Conservation (phyloP, 2,888 invertebrate species). For the Lasioglossum morio region DNA sequence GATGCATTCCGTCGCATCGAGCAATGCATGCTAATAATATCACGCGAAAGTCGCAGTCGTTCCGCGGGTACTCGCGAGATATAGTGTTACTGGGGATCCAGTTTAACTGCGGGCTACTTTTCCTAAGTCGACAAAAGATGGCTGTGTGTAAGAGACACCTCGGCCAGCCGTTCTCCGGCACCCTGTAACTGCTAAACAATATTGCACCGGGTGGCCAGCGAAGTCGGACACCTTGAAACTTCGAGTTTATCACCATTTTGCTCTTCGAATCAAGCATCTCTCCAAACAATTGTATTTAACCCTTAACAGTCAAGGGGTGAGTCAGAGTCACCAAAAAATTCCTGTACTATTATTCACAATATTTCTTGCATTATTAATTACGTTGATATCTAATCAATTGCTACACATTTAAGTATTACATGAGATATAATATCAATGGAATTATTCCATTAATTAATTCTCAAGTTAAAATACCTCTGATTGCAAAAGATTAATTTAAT, state of each 20-base stretch:
- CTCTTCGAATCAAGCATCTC: not conserved
- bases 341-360: no score
- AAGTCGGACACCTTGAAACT: not conserved
- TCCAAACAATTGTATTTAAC: not conserved
- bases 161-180: not conserved
- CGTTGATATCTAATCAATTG: no score
- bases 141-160: not conserved
- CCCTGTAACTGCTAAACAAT: not conserved
- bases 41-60: slow-evolving; percentile 35
- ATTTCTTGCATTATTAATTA: no score
- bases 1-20: slow-evolving; percentile 39
- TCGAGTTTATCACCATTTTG: not conserved
- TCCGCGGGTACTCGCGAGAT: slow-evolving; percentile 17
- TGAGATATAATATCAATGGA: no score
- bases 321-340: no score
- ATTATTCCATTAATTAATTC: no score
- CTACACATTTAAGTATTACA: no score
- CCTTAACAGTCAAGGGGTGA: no score
- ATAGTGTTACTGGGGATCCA: slow-evolving; percentile 37
- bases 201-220: not conserved
- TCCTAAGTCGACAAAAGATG: not conserved
- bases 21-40: slow-evolving; percentile 58
- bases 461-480: no score
- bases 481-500: not conserved
- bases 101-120: slow-evolving; percentile 30